Evolutionary conservation across 1,140 invertebrate genomes (phyloP).

Genomic region (Phymorhynchus buccinoides): DNA sequence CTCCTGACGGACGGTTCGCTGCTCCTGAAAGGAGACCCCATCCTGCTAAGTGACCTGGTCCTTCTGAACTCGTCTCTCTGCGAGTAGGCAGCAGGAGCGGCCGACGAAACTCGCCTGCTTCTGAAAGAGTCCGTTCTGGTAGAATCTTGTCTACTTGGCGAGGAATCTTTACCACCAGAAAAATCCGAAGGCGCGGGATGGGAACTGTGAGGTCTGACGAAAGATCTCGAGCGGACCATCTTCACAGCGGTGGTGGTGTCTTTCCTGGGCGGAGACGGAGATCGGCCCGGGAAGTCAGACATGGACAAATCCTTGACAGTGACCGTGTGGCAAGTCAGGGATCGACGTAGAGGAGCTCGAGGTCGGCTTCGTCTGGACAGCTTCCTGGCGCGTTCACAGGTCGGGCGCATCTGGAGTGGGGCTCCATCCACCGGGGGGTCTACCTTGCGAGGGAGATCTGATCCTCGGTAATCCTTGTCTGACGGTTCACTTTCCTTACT

Average conservation of each 20-base stretch:
- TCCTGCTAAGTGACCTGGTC: not conserved
- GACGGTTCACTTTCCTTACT: not conserved
- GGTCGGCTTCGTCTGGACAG: not conserved
- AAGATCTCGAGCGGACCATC: not conserved
- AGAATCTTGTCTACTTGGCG: not conserved
- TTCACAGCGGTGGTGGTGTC: too few relatives aligned
- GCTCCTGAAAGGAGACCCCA: not conserved
- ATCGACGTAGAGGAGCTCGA: not conserved
- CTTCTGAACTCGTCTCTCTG: not conserved
- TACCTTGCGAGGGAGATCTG: not conserved
- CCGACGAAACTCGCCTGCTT: not conserved
- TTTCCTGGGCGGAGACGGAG: not conserved
- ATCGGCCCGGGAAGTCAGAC: not conserved
- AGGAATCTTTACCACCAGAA: not conserved
- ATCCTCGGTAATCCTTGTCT: not conserved
- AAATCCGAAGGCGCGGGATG: not conserved
- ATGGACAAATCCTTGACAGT: not conserved
- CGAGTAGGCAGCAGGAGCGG: not conserved
- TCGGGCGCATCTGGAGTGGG: not conserved
- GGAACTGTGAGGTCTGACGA: not conserved
- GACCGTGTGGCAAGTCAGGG: constrained; percentile 14
- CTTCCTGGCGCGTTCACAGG: not conserved
- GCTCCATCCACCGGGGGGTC: not conserved
- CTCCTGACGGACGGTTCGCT: not conserved
- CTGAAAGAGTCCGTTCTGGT: not conserved